These are phyloP conservation scores for Xylota sylvarum DNA, from an alignment of 2,888 invertebrate genomes.

Conservation along the genomic window DNA sequence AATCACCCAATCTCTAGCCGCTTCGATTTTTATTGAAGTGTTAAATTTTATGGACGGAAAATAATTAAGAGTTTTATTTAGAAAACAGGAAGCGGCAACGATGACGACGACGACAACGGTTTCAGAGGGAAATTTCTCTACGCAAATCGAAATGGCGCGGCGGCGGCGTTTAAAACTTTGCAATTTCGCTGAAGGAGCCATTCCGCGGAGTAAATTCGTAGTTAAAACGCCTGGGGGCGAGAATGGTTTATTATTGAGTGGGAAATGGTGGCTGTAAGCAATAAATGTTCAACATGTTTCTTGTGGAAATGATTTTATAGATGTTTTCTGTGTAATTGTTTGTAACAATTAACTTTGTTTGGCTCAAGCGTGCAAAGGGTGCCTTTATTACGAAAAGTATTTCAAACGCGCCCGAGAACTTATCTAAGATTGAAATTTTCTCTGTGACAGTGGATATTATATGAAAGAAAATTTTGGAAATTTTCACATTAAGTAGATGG, in stretches of 20 bases:
- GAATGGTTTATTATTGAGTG: slow-evolving; percentile 75
- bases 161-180: slow-evolving; percentile 60
- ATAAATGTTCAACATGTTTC: slow-evolving; percentile 72
- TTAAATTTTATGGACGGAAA: slow-evolving; percentile 77
- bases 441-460: not conserved
- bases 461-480: not conserved
- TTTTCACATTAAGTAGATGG: too few relatives aligned
- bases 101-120: not conserved
- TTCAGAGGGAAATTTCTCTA: slow-evolving; percentile 23
- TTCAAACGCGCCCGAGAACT: slow-evolving; percentile 14
- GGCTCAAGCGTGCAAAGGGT: not conserved
- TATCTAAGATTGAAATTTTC: slow-evolving; percentile 1
- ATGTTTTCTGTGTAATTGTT: slow-evolving; percentile 75
- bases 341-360: slow-evolving; percentile 68
- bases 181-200: slow-evolving; percentile 29
- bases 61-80: slow-evolving; percentile 76
- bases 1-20: slow-evolving; percentile 44
- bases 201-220: slow-evolving; percentile 42
- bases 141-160: slow-evolving; percentile 46
- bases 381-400: not conserved
- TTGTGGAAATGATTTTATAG: slow-evolving; percentile 65
- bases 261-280: slow-evolving; percentile 58
- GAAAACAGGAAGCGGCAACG: slow-evolving; percentile 50
- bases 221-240: slow-evolving; percentile 48
- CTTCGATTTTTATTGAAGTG: slow-evolving; percentile 76